Evolutionary conservation across 2,888 invertebrate genomes (phyloP).

Genomic region (Pseudococcus jackbeardsleyi): DNA sequence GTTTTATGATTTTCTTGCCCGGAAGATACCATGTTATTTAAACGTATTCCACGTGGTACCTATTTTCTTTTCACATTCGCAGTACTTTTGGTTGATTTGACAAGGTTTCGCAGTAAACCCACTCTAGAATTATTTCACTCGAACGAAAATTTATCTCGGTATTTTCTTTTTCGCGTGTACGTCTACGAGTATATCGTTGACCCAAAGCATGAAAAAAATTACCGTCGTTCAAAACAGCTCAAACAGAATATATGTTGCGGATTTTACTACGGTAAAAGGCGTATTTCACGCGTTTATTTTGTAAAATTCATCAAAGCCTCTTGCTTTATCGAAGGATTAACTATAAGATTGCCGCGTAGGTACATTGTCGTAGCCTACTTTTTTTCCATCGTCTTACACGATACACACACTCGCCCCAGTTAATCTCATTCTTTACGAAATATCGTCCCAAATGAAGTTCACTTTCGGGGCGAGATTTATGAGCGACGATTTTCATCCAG

Average conservation of each 20-base stretch:
- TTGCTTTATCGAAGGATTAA: constrained; percentile 32
- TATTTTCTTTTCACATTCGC: no score
- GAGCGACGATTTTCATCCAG: constrained; percentile 28
- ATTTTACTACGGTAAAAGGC: background rate
- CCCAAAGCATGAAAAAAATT: constrained; percentile 19
- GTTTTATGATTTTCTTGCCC: no score
- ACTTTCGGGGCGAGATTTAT: constrained; percentile 38
- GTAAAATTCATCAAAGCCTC: constrained; percentile 26
- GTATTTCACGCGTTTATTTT: background rate
- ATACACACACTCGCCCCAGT: background rate
- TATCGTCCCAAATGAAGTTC: constrained; percentile 35
- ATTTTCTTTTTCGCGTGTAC: background rate
- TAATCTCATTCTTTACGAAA: constrained; percentile 29
- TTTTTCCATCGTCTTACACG: background rate
- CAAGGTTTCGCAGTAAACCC: background rate
- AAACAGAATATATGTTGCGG: constrained; percentile 31
- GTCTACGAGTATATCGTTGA: background rate
- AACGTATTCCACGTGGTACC: no score
- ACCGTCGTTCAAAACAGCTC: constrained; percentile 21
- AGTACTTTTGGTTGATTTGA: background rate
- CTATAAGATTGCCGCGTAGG: background rate
- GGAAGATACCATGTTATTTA: no score
- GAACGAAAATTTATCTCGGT: constrained; percentile 5
- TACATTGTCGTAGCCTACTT: constrained; percentile 5
- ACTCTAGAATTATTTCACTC: background rate